Conservation (phyloP, 2,888 invertebrate species). For the Pseudanteris insignis region DNA sequence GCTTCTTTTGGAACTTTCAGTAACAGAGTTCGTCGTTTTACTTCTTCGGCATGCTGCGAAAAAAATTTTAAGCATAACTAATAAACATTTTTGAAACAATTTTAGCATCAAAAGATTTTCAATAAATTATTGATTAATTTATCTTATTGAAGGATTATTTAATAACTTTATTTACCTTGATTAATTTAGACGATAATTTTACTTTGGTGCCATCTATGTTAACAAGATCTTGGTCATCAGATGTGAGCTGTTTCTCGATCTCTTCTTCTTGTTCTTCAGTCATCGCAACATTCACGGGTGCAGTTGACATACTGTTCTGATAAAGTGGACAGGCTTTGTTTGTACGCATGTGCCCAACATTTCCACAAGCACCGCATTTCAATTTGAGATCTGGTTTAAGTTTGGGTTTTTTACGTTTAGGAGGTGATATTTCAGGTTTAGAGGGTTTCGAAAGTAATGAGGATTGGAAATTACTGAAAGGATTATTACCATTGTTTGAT, state of each 20-base stretch:
- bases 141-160: too few species aligned
- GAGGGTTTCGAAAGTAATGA: constrained; percentile 36
- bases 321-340: constrained; percentile 97
- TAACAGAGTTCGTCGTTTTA: constrained; percentile 80
- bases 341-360: constrained; percentile 81
- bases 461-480: constrained; percentile 32
- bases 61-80: too few species aligned
- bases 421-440: constrained; percentile 66
- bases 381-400: constrained; percentile 87
- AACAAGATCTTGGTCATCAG: constrained; percentile 83
- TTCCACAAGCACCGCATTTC: constrained; percentile 95
- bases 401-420: constrained; percentile 78
- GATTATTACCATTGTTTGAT: constrained; percentile 56
- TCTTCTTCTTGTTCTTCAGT: constrained; percentile 85
- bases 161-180: too few species aligned
- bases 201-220: constrained; percentile 96
- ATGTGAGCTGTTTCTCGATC: constrained; percentile 77
- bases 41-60: constrained; percentile 84
- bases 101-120: too few species aligned
- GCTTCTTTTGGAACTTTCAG: constrained; percentile 82
- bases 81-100: too few species aligned
- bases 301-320: constrained; percentile 73
- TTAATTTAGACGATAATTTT: constrained; percentile 83
- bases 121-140: too few species aligned
- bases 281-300: constrained; percentile 74